A percentile compares a stretch with the other conserved stretches of the same genome.
Conservation (phyloP, 1,140 invertebrate genomes). For the Danaus plexippus region DNA sequence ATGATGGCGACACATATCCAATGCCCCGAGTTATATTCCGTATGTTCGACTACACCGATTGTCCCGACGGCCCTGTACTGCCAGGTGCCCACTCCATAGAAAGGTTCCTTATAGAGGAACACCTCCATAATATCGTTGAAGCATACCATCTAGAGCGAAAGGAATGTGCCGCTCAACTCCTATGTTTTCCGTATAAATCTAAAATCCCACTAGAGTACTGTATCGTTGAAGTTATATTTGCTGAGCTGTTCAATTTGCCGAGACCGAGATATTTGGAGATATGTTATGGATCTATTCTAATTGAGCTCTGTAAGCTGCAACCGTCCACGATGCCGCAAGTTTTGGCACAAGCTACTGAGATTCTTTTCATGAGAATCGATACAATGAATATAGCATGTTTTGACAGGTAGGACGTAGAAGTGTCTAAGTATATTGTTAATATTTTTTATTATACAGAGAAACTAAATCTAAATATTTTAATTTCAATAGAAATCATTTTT, state of each 20-base stretch:
- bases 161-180: constrained; percentile 92
- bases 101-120: constrained; percentile 97
- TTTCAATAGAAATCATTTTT: too few relatives aligned
- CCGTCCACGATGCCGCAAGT: constrained; percentile 98
- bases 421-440: too few relatives aligned
- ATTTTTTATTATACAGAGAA: too few relatives aligned
- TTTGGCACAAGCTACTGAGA: constrained; percentile 97
- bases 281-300: constrained; percentile 94
- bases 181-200: constrained; percentile 93
- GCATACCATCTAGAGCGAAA: constrained; percentile 92
- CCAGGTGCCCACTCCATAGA: constrained; percentile 98
- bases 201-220: constrained; percentile 98
- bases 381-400: constrained; percentile 97
- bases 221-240: constrained; percentile 97
- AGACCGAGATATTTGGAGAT: constrained; percentile 91
- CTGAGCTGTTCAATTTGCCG: constrained; percentile 94
- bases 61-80: constrained; percentile 91
- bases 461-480: too few relatives aligned
- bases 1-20: constrained; percentile 90
- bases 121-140: constrained; percentile 94
- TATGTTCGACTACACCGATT: constrained; percentile 99
- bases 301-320: constrained; percentile 97
- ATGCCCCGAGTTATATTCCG: constrained; percentile 92
- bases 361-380: constrained; percentile 95
- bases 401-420: constrained; percentile 77